Conservation (phyloP, 2,113 vertebrate genomes). For the Trichechus manatus region DNA sequence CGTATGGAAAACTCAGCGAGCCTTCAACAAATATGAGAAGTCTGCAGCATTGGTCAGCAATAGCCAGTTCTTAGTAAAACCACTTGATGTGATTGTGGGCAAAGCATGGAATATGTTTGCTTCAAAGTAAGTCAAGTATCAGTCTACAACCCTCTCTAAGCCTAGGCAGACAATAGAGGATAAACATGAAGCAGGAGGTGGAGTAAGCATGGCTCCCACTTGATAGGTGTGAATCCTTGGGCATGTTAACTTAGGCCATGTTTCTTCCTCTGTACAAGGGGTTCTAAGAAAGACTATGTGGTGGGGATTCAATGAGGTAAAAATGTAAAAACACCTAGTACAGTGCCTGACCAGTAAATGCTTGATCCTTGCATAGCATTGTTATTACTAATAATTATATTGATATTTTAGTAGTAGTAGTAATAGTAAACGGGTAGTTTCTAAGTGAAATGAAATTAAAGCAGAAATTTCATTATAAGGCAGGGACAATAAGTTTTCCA, state of each 20-base stretch:
- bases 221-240: not conserved
- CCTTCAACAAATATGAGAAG: constrained; percentile 96
- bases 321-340: not conserved
- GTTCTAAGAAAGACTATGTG: not conserved
- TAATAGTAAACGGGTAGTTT: not conserved
- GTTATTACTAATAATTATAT: not conserved
- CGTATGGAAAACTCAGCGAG: constrained; percentile 91
- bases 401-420: not conserved
- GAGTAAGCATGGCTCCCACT: not conserved
- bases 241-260: not conserved
- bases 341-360: not conserved
- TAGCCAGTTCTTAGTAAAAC: constrained; percentile 94
- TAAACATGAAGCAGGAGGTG: not conserved
- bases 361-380: not conserved
- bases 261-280: not conserved
- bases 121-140: constrained; percentile 92
- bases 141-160: not conserved
- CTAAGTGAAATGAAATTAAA: constrained; percentile 2
- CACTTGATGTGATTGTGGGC: constrained; percentile 93
- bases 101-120: constrained; percentile 99
- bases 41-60: constrained; percentile 96
- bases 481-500: constrained; percentile 36
- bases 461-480: constrained; percentile 30
- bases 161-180: not conserved
- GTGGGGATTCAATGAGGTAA: not conserved